Evolutionary conservation across 2,113 vertebrate species (phyloP).

Genomic region (Halcyon senegalensis): DNA sequence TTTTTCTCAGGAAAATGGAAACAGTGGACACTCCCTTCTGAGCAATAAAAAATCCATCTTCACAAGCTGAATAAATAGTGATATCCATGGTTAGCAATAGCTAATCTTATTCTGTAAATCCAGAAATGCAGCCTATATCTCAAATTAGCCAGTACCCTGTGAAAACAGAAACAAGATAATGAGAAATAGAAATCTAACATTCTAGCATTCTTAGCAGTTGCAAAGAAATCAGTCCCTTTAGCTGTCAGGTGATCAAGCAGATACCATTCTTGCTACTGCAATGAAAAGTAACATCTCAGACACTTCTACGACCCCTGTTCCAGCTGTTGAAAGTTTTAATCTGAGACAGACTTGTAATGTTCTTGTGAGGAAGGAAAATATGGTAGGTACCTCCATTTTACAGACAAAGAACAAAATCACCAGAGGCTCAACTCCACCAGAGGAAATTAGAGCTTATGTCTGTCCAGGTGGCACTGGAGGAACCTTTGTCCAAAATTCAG

Average conservation of each 20-base stretch:
- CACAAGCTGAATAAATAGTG: slow-evolving; percentile 62
- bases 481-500: neutral
- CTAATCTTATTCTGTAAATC: slow-evolving; percentile 23
- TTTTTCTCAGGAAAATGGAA: slow-evolving; percentile 55
- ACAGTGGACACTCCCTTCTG: slow-evolving; percentile 36
- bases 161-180: neutral
- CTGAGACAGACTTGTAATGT: neutral
- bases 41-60: slow-evolving; percentile 30
- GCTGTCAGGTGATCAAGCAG: neutral
- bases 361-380: neutral
- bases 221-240: neutral
- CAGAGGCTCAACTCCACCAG: neutral
- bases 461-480: neutral
- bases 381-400: accelerated
- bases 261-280: neutral
- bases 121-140: neutral
- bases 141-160: neutral
- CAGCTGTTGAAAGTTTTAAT: neutral
- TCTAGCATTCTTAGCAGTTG: neutral
- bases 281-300: neutral
- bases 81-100: neutral
- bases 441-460: neutral
- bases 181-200: neutral
- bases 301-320: accelerated
- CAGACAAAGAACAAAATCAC: neutral